Evolutionary conservation across 2,113 vertebrate genomes (phyloP).

Genomic region (Puma concolor): DNA sequence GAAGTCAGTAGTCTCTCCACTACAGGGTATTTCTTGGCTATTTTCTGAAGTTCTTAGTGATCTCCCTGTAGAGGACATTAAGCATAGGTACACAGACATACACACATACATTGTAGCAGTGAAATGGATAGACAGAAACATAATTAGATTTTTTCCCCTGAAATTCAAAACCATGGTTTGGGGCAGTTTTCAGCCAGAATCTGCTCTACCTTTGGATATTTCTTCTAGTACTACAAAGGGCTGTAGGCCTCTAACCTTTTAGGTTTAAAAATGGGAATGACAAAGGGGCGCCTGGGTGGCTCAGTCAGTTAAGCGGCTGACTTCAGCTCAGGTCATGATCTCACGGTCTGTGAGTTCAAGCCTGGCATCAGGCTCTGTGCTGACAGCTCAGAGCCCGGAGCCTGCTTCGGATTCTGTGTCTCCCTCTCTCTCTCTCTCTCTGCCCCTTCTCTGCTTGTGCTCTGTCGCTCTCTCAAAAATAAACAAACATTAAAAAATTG

Average conservation of each 20-base stretch:
- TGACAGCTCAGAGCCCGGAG: too few species aligned
- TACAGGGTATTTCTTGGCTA: background rate
- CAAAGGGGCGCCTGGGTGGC: too few species aligned
- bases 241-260: background rate
- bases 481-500: too few species aligned
- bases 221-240: background rate
- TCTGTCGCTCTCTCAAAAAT: too few species aligned
- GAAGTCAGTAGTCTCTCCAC: background rate
- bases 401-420: too few species aligned
- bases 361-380: too few species aligned
- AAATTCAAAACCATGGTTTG: background rate
- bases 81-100: background rate
- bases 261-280: background rate
- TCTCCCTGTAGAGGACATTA: background rate
- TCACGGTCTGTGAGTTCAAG: too few species aligned
- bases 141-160: background rate
- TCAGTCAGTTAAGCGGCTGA: too few species aligned
- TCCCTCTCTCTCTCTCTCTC: too few species aligned
- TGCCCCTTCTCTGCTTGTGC: too few species aligned
- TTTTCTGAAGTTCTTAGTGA: background rate
- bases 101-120: background rate
- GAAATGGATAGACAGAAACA: background rate
- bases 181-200: background rate
- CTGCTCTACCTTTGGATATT: background rate
- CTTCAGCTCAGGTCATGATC: too few species aligned